Conservation (phyloP, 2,113 vertebrate genomes). For the Coryphaenoides rupestris region DNA sequence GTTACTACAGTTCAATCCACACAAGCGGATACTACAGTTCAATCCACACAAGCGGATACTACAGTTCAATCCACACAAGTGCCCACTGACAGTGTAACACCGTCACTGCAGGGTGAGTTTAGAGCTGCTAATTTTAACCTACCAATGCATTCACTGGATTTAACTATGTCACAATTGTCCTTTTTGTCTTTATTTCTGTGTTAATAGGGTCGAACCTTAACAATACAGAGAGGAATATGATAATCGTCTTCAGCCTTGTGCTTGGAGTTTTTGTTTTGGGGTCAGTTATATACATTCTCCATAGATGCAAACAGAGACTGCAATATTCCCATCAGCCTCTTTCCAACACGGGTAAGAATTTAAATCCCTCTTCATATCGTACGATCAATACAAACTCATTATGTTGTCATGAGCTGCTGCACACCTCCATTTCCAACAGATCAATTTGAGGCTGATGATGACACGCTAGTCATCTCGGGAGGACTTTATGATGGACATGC, state of each 20-base stretch:
- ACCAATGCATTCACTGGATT: not conserved
- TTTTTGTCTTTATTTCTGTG: not conserved
- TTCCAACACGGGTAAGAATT: slow-evolving; percentile 55
- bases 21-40: slow-evolving; percentile 6
- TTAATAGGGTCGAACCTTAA: slow-evolving; percentile 39
- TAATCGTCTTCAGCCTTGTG: slow-evolving; percentile 64
- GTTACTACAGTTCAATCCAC: no score
- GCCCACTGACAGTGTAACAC: no score
- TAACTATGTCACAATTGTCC: not conserved
- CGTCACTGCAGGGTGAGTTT: not conserved
- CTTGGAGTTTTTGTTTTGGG: slow-evolving; percentile 55
- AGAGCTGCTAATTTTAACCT: not conserved
- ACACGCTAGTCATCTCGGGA: slow-evolving; percentile 72
- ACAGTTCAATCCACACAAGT: no score
- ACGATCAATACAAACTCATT: not conserved
- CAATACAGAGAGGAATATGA: slow-evolving; percentile 63
- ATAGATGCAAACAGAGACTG: slow-evolving; percentile 58
- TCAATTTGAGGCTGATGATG: slow-evolving; percentile 55
- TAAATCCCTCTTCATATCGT: not conserved
- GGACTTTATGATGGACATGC: slow-evolving; percentile 70
- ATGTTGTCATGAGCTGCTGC: not conserved
- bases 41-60: slow-evolving; percentile 12
- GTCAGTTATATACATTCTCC: slow-evolving; percentile 47
- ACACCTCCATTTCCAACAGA: slow-evolving; percentile 41
- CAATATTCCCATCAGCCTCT: slow-evolving; percentile 74